Percentiles rank a stretch among this genome's conserved stretches.
Conservation (phyloP, 2,797 vertebrate genomes). For the Sciurus carolinensis region DNA sequence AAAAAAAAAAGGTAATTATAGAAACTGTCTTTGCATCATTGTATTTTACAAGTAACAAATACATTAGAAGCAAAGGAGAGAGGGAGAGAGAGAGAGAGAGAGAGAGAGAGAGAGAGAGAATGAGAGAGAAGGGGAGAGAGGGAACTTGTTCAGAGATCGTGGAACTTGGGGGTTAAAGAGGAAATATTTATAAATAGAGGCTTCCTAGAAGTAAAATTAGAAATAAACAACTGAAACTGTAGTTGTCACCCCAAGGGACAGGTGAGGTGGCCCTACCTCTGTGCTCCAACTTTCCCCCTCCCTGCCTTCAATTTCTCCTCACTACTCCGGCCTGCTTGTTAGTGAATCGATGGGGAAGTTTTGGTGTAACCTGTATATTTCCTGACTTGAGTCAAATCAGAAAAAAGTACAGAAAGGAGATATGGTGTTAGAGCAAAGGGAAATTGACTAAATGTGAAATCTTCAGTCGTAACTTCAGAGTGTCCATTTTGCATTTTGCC, state of each 20-base stretch:
- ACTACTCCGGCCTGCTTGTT: neutral
- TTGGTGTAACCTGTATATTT: conserved; percentile 65
- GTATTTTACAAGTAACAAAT: conserved; percentile 19
- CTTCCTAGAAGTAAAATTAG: conserved; percentile 63
- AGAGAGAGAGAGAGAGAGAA: neutral
- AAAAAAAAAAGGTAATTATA: conserved; percentile 11
- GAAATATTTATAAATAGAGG: neutral
- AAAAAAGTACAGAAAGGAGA: conserved; percentile 82
- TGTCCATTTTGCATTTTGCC: neutral
- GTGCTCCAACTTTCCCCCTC: neutral
- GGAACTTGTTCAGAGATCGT: neutral
- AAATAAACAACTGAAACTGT: neutral
- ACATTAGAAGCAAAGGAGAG: neutral
- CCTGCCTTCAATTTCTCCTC: conserved; percentile 63
- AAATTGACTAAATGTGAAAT: conserved; percentile 76
- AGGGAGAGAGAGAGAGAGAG: neutral
- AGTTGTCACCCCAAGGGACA: neutral
- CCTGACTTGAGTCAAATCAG: conserved; percentile 79
- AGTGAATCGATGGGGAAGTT: conserved; percentile 70
- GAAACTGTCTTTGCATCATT: conserved; percentile 54
- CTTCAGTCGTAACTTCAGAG: neutral
- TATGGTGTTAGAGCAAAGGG: conserved; percentile 81
- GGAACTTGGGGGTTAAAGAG: neutral
- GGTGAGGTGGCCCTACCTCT: neutral
- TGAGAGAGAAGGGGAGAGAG: neutral